phyloP scores from a whole-genome alignment of 2,888 invertebrate genomes.

The Sericinus montela region DNA sequence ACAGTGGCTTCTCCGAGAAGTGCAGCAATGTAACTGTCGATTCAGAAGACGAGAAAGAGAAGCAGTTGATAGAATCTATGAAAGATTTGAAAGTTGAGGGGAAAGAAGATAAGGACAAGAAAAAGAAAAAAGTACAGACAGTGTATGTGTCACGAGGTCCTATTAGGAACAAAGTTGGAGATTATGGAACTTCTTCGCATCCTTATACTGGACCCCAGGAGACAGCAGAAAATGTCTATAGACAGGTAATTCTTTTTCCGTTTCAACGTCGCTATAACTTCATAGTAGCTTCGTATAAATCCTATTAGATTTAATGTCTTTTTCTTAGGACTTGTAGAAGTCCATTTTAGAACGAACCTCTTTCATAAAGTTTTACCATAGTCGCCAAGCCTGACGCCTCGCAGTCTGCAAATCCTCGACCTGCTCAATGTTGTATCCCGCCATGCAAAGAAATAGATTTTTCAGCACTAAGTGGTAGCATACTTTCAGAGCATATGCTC shows the following conservation, averaged over 20 bases:
- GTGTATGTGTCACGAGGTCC: constrained; percentile 37
- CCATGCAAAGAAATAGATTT: too few relatives aligned
- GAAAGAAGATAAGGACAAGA: constrained; percentile 33
- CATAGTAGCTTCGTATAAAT: too few relatives aligned
- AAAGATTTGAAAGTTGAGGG: constrained; percentile 29
- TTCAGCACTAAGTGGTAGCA: too few relatives aligned
- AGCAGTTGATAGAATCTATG: constrained; percentile 23
- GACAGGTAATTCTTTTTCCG: constrained; percentile 26
- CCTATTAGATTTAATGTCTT: too few relatives aligned
- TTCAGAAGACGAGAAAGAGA: constrained; percentile 31
- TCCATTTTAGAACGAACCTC: too few relatives aligned
- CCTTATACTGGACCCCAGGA: constrained; percentile 22
- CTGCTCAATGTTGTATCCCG: too few relatives aligned
- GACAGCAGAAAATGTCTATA: constrained; percentile 19
- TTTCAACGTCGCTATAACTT: not conserved
- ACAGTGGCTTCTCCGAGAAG: constrained; percentile 58
- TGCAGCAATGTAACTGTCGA: constrained; percentile 22
- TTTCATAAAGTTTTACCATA: too few relatives aligned
- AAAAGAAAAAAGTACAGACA: constrained; percentile 36
- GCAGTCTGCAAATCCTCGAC: too few relatives aligned
- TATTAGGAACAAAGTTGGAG: constrained; percentile 23
- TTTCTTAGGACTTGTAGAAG: too few relatives aligned
- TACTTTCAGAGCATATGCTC: too few relatives aligned
- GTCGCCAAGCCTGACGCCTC: too few relatives aligned
- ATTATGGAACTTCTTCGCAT: constrained; percentile 19